Evolutionary conservation across 1,140 invertebrate genomes (phyloP).

Genomic region (Adelges cooleyi): DNA sequence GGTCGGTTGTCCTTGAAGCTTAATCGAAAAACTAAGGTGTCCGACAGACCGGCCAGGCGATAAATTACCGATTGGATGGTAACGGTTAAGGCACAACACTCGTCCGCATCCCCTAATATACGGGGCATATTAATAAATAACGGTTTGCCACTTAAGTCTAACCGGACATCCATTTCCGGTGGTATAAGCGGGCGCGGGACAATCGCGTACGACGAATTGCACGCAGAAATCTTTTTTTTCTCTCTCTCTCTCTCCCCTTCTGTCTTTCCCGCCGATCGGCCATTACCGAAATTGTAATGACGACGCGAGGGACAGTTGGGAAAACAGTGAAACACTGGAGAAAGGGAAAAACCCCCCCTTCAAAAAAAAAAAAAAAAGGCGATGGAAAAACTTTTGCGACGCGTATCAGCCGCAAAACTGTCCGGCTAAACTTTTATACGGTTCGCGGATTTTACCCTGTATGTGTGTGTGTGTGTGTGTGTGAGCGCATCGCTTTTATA

Average conservation of each 20-base stretch:
- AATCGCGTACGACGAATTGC: not conserved
- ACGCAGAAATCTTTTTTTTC: too few relatives aligned
- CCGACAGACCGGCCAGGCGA: not conserved
- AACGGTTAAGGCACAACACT: not conserved
- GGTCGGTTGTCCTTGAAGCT: not conserved
- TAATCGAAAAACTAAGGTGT: conserved; percentile 6
- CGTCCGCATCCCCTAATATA: not conserved
- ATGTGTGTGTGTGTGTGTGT: not conserved
- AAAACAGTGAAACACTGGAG: not conserved
- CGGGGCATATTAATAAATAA: conserved; percentile 23
- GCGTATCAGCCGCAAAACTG: conserved; percentile 9
- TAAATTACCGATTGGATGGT: not conserved
- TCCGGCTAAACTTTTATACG: conserved; percentile 14
- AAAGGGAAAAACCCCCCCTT: not conserved
- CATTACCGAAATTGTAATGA: conserved; percentile 26
- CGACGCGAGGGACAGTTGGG: not conserved
- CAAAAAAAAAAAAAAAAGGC: too few relatives aligned
- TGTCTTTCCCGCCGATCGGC: not conserved
- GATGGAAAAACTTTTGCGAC: conserved; percentile 6
- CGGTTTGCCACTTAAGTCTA: conserved; percentile 23
- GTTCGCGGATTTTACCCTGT: not conserved
- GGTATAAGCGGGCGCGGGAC: not conserved
- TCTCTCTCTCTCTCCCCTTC: too few relatives aligned
- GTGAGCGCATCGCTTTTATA: not conserved
- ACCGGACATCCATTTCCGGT: conserved; percentile 4